Percentiles rank a stretch among this genome's conserved stretches.
Evolutionary conservation across 2,888 invertebrate species (phyloP).

Genomic region (Drosophila falleni): DNA sequence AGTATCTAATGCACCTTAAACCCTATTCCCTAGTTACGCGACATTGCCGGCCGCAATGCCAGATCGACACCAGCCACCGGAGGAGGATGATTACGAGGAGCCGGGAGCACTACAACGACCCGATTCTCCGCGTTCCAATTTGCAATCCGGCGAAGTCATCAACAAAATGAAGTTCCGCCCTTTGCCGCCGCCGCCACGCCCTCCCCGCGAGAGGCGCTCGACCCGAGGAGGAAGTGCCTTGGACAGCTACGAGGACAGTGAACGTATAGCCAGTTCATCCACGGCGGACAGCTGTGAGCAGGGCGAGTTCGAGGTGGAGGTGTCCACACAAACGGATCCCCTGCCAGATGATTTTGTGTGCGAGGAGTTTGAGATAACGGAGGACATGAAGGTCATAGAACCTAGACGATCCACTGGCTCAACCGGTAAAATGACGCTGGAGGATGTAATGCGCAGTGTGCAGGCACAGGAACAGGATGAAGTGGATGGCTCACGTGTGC

Average conservation of each 20-base stretch:
- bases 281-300: slow-evolving; percentile 82
- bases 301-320: slow-evolving; percentile 87
- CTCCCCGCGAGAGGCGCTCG: slow-evolving; percentile 88
- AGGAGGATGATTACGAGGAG: slow-evolving; percentile 87
- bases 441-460: slow-evolving; percentile 83
- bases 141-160: slow-evolving; percentile 91
- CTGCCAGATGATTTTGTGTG: slow-evolving; percentile 91
- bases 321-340: slow-evolving; percentile 94
- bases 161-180: slow-evolving; percentile 94
- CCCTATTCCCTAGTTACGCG: slow-evolving; percentile 64
- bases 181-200: slow-evolving; percentile 93
- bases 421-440: slow-evolving; percentile 82
- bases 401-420: slow-evolving; percentile 71
- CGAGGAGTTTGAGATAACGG: slow-evolving; percentile 86
- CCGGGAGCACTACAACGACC: slow-evolving; percentile 80
- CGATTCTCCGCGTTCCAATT: slow-evolving; percentile 87
- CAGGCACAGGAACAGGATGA: slow-evolving; percentile 75
- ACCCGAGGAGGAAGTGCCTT: slow-evolving; percentile 69
- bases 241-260: slow-evolving; percentile 80
- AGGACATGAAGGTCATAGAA: slow-evolving; percentile 84
- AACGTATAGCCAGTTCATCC: slow-evolving; percentile 77
- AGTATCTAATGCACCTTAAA: slow-evolving; percentile 61
- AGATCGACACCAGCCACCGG: slow-evolving; percentile 37
- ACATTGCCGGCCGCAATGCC: slow-evolving; percentile 40
- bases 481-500: slow-evolving; percentile 73